phyloP scores from a whole-genome alignment of 2,888 invertebrate species.

The Serripes groenlandicus region DNA sequence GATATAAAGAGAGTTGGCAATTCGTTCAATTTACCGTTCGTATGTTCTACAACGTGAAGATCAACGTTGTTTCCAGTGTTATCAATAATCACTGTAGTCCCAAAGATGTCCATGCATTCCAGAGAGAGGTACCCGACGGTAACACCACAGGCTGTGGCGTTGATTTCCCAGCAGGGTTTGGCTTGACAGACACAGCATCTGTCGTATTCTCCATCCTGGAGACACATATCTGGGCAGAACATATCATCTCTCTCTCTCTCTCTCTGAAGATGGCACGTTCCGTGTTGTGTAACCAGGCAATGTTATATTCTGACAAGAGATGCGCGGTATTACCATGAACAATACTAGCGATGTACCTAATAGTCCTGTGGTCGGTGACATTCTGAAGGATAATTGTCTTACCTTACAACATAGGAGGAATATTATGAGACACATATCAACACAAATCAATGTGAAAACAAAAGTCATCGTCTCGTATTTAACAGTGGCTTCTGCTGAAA shows the following conservation, averaged over 20 bases:
- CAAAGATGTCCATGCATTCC: conserved; percentile 35
- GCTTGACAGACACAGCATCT: conserved; percentile 46
- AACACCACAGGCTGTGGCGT: conserved; percentile 22
- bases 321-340: too few species aligned
- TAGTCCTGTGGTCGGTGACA: too few species aligned
- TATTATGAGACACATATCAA: too few species aligned
- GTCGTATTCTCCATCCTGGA: too few species aligned
- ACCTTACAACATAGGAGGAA: too few species aligned
- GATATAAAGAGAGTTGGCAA: conserved; percentile 34
- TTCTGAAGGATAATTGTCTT: too few species aligned
- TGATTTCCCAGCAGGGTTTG: conserved; percentile 38
- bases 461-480: too few species aligned
- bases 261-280: not conserved
- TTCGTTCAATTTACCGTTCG: conserved; percentile 7
- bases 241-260: conserved; percentile 17
- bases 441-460: too few species aligned
- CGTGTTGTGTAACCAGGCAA: conserved; percentile 10
- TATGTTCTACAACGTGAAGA: not conserved
- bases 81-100: conserved; percentile 13
- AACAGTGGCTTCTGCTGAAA: too few species aligned
- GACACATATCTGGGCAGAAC: conserved; percentile 40
- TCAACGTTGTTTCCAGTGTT: not conserved
- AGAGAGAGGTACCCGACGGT: conserved; percentile 26
- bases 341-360: too few species aligned
- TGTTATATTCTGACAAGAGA: not conserved